Percentiles rank a stretch among this genome's conserved stretches.
Conservation (phyloP, 2,888 invertebrate species). For the Actias luna region DNA sequence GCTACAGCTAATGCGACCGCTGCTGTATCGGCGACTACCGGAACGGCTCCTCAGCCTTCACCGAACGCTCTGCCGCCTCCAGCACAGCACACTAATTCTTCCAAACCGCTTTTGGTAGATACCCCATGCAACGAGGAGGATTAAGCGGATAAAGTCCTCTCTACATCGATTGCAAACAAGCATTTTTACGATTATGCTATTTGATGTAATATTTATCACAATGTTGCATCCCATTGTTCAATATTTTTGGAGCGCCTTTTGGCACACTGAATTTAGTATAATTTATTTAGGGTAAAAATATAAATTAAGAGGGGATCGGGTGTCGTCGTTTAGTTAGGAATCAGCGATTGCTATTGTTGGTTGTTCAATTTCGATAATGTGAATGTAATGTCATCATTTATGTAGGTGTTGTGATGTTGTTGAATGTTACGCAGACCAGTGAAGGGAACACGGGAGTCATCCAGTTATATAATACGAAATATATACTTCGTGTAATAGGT, state of each 20-base stretch:
- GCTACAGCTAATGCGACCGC: constrained; percentile 63
- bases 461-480: constrained; percentile 45
- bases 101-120: constrained; percentile 72
- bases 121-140: constrained; percentile 75
- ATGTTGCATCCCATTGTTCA: constrained; percentile 51
- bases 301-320: constrained; percentile 73
- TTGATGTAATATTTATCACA: constrained; percentile 39
- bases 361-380: constrained; percentile 66
- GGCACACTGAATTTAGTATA: constrained; percentile 67
- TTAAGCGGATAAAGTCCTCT: constrained; percentile 34
- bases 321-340: constrained; percentile 65
- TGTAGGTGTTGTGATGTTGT: constrained; percentile 59
- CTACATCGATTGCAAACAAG: constrained; percentile 23
- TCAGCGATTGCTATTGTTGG: constrained; percentile 73
- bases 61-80: constrained; percentile 53
- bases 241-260: constrained; percentile 68
- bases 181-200: constrained; percentile 45
- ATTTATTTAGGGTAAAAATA: constrained; percentile 61
- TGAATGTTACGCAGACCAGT: constrained; percentile 60
- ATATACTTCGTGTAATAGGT: constrained; percentile 57
- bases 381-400: constrained; percentile 60
- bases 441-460: constrained; percentile 47
- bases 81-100: constrained; percentile 55
- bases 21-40: constrained; percentile 43
- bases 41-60: constrained; percentile 52